Percentiles rank a stretch among this genome's conserved stretches.
Evolutionary conservation across 2,888 invertebrate genomes (phyloP).

Genomic region (Tipula vernalis): DNA sequence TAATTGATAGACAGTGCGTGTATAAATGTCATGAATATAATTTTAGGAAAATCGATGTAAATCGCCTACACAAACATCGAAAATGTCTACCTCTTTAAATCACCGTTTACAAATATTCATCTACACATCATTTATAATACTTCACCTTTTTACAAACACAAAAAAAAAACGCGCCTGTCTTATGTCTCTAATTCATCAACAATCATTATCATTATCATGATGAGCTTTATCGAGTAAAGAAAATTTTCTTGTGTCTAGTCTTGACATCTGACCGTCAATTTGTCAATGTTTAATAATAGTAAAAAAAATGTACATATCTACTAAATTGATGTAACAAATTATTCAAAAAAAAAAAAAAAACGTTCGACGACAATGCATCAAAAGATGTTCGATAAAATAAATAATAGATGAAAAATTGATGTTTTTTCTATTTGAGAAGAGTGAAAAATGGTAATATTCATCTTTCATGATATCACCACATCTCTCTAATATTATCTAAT

Average conservation of each 20-base stretch:
- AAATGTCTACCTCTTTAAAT: not conserved
- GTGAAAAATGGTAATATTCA: not conserved
- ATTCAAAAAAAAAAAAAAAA: not conserved
- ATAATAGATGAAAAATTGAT: conserved; percentile 4
- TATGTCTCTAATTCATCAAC: not conserved
- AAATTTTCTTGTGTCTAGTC: not conserved
- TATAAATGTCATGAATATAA: not conserved
- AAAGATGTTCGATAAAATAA: conserved; percentile 4
- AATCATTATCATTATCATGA: not conserved
- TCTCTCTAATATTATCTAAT: not conserved
- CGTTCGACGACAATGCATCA: not conserved
- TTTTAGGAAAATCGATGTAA: not conserved
- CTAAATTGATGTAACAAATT: conserved; percentile 4
- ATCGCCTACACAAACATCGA: not conserved
- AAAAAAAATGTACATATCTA: not conserved
- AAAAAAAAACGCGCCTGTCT: not conserved
- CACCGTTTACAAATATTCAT: not conserved
- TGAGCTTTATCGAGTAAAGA: not conserved
- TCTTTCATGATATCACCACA: not conserved
- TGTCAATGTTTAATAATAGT: not conserved
- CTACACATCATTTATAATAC: not conserved
- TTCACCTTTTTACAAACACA: not conserved
- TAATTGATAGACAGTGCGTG: not conserved
- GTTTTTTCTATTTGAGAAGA: not conserved
- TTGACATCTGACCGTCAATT: conserved; percentile 4